Conservation (phyloP, 2,797 vertebrate genomes). For the Molossus alvarezi region DNA sequence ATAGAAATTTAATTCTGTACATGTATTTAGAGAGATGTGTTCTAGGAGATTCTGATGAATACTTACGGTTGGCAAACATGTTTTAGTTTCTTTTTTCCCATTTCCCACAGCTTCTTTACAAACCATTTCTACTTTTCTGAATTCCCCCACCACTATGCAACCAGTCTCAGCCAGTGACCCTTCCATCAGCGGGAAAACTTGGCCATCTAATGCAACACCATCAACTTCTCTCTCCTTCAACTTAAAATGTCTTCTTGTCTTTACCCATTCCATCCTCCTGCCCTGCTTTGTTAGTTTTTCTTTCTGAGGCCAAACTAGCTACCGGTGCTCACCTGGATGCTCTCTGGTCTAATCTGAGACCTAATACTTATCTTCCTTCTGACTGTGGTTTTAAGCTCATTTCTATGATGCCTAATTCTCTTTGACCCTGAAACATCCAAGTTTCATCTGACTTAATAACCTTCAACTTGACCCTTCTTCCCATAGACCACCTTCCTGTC, state of each 20-base stretch:
- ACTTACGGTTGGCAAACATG: not conserved
- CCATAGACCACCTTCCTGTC: not conserved
- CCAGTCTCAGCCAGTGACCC: not conserved
- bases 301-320: not conserved
- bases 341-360: not conserved
- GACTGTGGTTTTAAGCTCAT: not conserved
- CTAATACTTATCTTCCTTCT: not conserved
- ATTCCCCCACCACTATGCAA: too few relatives aligned
- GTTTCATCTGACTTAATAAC: not conserved
- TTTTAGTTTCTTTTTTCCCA: not conserved
- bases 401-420: not conserved
- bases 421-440: slow-evolving; percentile 28
- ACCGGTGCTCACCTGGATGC: not conserved
- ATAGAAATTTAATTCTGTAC: slow-evolving; percentile 36
- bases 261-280: not conserved
- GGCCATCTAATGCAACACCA: not conserved
- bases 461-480: not conserved
- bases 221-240: not conserved
- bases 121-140: slow-evolving; percentile 36
- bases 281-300: not conserved
- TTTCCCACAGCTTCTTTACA: slow-evolving; percentile 20
- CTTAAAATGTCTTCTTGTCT: slow-evolving; percentile 35
- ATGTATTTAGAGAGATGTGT: slow-evolving; percentile 1
- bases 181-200: slow-evolving; percentile 10
- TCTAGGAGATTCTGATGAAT: not conserved